phyloP scores from a whole-genome alignment of 2,113 vertebrate species.

The Cavia aperea region DNA sequence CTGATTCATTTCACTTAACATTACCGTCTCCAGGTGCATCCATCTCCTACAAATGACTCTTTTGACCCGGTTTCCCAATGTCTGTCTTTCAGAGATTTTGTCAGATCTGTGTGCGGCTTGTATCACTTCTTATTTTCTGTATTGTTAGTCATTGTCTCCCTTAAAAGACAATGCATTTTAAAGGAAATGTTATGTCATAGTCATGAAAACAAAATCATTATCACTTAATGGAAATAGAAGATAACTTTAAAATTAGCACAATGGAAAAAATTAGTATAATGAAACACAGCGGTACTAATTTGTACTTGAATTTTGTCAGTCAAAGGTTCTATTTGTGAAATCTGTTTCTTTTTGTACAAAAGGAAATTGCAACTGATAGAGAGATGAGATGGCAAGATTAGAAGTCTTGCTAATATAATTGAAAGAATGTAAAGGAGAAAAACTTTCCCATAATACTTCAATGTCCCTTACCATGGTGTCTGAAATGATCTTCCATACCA shows the following conservation, averaged over 20 bases:
- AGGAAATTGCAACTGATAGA: not conserved
- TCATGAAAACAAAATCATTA: not conserved
- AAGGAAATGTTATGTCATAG: not conserved
- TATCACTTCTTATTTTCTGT: not conserved
- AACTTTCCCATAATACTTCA: constrained; percentile 30
- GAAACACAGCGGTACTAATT: not conserved
- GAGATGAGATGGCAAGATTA: not conserved
- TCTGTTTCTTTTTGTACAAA: constrained; percentile 18
- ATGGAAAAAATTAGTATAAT: not conserved
- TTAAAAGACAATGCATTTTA: not conserved
- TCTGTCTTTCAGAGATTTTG: not conserved
- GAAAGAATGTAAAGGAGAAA: not conserved
- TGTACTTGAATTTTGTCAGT: not conserved
- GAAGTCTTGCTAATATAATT: not conserved
- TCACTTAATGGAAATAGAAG: not conserved
- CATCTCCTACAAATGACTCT: not conserved
- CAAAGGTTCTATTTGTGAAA: not conserved
- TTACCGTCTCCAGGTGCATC: not conserved
- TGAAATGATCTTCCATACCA: not conserved
- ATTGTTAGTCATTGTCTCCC: not conserved
- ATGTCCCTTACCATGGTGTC: not conserved
- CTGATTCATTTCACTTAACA: not conserved
- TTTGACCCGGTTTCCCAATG: not conserved
- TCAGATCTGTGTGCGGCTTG: not conserved
- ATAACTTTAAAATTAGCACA: not conserved